phyloP scores from a whole-genome alignment of 2,797 vertebrate species.

The Florisuga fusca region DNA sequence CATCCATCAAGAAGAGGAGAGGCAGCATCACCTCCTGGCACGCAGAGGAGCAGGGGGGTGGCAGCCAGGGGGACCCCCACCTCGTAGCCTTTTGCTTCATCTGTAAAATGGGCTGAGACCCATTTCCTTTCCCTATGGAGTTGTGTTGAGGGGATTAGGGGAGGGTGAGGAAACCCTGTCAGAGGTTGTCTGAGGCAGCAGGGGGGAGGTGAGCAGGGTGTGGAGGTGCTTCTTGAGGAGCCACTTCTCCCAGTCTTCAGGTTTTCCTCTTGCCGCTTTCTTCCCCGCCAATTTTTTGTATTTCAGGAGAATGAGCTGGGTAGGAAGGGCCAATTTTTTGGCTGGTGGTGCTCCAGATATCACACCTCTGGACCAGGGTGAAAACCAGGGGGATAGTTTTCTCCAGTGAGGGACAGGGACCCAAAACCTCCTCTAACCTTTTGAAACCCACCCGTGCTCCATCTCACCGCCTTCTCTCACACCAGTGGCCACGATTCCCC shows the following conservation, averaged over 20 bases:
- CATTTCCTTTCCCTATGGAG: rapidly evolving
- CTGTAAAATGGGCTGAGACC: background rate
- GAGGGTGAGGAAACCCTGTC: background rate
- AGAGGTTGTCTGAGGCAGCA: background rate
- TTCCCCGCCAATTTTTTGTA: rapidly evolving
- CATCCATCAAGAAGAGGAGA: slow-evolving; percentile 43
- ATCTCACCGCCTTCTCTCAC: background rate
- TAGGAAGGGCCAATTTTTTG: background rate
- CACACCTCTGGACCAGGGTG: rapidly evolving
- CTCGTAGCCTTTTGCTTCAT: background rate
- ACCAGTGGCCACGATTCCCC: slow-evolving; percentile 15
- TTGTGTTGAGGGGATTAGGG: background rate
- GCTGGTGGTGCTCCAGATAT: background rate
- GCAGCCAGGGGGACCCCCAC: background rate
- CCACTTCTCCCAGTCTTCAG: background rate
- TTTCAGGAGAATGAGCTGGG: background rate
- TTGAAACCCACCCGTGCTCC: background rate
- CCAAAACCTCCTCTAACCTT: background rate
- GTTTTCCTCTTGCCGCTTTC: background rate
- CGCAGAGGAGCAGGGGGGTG: rapidly evolving
- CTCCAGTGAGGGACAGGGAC: background rate
- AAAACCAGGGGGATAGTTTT: background rate
- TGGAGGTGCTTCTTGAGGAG: background rate
- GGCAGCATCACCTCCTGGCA: background rate
- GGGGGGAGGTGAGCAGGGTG: background rate